phyloP scores from a whole-genome alignment of 2,797 vertebrate genomes.

The Cheirogaleus major region DNA sequence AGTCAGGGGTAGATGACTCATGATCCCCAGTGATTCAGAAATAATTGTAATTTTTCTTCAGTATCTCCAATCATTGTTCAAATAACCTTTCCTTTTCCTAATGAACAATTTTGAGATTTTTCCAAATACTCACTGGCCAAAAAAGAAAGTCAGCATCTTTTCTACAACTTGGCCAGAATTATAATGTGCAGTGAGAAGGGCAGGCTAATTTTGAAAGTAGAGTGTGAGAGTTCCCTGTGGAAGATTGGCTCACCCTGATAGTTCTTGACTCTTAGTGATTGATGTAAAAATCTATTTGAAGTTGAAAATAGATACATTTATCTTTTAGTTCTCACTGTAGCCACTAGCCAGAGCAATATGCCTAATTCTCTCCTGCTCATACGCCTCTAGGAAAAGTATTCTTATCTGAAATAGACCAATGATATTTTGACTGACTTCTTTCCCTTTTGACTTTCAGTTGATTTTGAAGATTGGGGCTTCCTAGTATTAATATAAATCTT shows the following conservation, averaged over 20 bases:
- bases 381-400: neutral
- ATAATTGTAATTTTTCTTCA: slow-evolving; percentile 52
- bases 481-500: neutral
- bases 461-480: neutral
- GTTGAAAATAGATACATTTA: neutral
- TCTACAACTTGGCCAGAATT: slow-evolving; percentile 15
- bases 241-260: neutral
- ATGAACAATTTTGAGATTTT: slow-evolving; percentile 54
- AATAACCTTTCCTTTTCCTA: slow-evolving; percentile 54
- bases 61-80: slow-evolving; percentile 31
- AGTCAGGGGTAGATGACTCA: slow-evolving; percentile 8
- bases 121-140: slow-evolving; percentile 37
- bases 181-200: neutral
- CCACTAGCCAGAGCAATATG: neutral
- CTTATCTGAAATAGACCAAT: neutral
- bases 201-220: slow-evolving; percentile 16
- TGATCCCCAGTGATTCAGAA: neutral
- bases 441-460: neutral
- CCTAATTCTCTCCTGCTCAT: neutral
- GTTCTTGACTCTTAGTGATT: slow-evolving; percentile 11
- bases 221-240: neutral
- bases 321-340: neutral
- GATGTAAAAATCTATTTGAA: neutral
- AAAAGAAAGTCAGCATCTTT: slow-evolving; percentile 53
- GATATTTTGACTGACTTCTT: neutral